Evolutionary conservation across 1,140 invertebrate species (phyloP), one percentile per base, ranked within the genome.

Genomic region (Zaprionus capensis): DNA sequence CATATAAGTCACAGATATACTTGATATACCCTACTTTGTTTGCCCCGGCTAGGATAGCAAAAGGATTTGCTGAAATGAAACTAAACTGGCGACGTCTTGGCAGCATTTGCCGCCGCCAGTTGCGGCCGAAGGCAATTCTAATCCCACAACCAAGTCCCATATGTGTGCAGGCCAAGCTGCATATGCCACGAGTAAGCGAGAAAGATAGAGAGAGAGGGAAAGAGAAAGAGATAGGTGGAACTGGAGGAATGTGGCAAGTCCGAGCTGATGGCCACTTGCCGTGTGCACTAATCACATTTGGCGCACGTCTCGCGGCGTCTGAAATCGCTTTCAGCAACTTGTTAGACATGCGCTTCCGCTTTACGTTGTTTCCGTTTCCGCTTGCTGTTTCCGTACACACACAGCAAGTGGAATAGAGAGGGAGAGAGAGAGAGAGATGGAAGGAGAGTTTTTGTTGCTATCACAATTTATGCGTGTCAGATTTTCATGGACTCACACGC

Each of bases 311-410:
- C 67, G 41, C 66, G 56, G 66, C 70, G 36, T 55, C 58, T 56
- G 67, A 71, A 75, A 64, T 64, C 53, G 81, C 79, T 82, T 79
- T 63, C 71, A 83, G 81, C 81, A 87, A 87, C 64, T 87, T 87
- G 84, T 87, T 87, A 87, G 84, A 87, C 84, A 87, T 88, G 84
- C 67, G 84, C 81, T 87, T 87, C 84, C 84, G 84, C 56, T 78
- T 17, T 76, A 71, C 81, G 81, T 67, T 88, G 84, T 87, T 88
- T 88, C 84, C 85, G 81, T 63, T 87, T 88, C 82, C 82, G 58
- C 71, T 66, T 73, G 64, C 49, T 61, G 59, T 26, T 15, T 55
- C 17, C 15, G 46, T 24, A 24, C 46, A 51, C 46, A 34, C n/a
- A 26, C 41, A 12, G 12, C 5, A 1, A 31, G 22, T n/a, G 5